Evolutionary conservation across 2,797 vertebrate genomes (phyloP).

Genomic region (Melanotaenia parkinsoni): DNA sequence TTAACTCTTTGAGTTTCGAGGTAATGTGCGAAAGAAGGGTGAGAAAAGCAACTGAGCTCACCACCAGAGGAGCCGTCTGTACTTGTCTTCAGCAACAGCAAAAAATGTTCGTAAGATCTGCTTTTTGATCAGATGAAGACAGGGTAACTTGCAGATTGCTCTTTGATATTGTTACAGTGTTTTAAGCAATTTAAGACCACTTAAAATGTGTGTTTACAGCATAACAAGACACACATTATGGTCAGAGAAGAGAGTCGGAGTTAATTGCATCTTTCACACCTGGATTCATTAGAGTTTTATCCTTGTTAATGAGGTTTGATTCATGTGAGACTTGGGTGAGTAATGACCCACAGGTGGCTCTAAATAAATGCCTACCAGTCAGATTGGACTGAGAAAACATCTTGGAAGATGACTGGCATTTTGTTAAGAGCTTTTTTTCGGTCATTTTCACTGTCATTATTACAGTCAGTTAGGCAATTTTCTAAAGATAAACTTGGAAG

Average conservation of each 20-base stretch:
- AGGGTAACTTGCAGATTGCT: neutral
- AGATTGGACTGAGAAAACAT: neutral
- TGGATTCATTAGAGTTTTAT: neutral
- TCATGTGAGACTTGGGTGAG: neutral
- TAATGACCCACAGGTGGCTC: neutral
- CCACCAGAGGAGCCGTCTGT: constrained; percentile 22
- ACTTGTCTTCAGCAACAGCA: constrained; percentile 5
- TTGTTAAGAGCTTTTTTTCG: neutral
- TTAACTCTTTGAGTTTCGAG: constrained; percentile 9
- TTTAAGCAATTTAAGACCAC: neutral
- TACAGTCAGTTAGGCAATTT: neutral
- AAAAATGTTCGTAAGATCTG: neutral
- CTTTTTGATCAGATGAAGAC: constrained; percentile 2
- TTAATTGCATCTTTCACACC: neutral
- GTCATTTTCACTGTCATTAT: neutral
- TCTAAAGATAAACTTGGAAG: neutral
- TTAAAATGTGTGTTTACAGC: neutral
- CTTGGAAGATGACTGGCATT: neutral
- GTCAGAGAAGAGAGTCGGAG: neutral
- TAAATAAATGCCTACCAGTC: neutral
- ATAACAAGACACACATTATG: neutral
- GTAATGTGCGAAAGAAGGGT: constrained; percentile 32
- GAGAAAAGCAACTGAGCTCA: constrained; percentile 32
- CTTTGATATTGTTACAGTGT: neutral
- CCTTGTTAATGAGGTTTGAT: neutral